These are phyloP conservation scores for Ephialtes manifestator DNA, from an alignment of 2,888 invertebrate species.

Conservation along the genomic window DNA sequence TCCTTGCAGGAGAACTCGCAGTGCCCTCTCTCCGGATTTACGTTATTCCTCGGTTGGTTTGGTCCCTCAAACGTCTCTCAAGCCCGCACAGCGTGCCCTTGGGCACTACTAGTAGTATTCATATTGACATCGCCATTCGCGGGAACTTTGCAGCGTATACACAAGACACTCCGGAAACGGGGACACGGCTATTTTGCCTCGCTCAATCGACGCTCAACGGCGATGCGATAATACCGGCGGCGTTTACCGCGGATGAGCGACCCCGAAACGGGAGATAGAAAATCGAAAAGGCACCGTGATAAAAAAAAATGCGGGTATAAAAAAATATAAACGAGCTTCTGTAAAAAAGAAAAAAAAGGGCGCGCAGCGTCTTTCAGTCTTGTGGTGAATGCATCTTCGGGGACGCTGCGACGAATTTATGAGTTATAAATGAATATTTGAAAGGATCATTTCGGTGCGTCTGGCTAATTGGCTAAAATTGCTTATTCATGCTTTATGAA, in stretches of 20 bases:
- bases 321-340: neutral
- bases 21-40: slow-evolving; percentile 44
- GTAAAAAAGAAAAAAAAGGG: neutral
- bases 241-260: neutral
- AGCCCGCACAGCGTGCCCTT: neutral
- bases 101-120: slow-evolving; percentile 7
- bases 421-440: slow-evolving; percentile 10
- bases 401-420: neutral
- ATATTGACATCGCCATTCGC: slow-evolving; percentile 8
- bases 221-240: neutral
- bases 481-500: neutral
- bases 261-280: neutral
- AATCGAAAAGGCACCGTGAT: neutral
- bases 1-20: slow-evolving; percentile 68
- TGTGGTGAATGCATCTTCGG: neutral
- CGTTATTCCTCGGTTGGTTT: slow-evolving; percentile 56
- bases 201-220: slow-evolving; percentile 2
- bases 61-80: slow-evolving; percentile 13
- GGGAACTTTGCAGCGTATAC: neutral
- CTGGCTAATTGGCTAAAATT: neutral
- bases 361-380: neutral
- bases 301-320: neutral
- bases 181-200: neutral
- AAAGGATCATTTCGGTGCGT: neutral
- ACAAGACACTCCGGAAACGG: neutral